phyloP scores from a whole-genome alignment of 2,113 vertebrate species.

The Pteruthius melanotis region DNA sequence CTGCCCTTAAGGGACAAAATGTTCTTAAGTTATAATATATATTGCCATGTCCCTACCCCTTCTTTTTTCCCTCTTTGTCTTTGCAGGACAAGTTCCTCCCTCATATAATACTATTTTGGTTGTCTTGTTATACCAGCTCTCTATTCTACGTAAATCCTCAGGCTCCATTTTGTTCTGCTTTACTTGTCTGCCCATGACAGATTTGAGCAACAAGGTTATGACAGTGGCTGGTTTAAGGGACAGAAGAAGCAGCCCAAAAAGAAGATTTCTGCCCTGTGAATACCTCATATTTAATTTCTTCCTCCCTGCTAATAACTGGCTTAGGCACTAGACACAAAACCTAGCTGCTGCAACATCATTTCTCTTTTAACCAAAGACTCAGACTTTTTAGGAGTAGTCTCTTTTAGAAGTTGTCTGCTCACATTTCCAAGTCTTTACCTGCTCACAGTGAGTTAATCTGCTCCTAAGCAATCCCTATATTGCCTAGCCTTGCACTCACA shows the following conservation, averaged over 20 bases:
- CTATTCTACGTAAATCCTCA: neutral
- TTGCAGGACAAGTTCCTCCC: neutral
- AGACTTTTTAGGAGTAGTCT: neutral
- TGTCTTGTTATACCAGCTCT: neutral
- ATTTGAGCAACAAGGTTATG: neutral
- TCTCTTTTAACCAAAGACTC: neutral
- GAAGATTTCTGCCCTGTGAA: neutral
- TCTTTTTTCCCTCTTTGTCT: neutral
- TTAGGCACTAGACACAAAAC: neutral
- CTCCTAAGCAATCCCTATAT: neutral
- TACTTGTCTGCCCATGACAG: neutral
- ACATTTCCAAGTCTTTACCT: neutral
- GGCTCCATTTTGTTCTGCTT: neutral
- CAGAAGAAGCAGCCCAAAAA: neutral
- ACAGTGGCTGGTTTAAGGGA: neutral
- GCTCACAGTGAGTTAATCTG: neutral
- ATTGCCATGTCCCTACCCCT: neutral
- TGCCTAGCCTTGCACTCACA: neutral
- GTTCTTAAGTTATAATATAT: neutral
- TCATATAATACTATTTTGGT: neutral
- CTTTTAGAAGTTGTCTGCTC: neutral
- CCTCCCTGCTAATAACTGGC: neutral
- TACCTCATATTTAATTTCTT: neutral
- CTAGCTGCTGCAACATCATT: neutral
- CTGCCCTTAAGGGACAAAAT: neutral